Conservation (phyloP, 2,113 vertebrate genomes). For the Phrynosoma platyrhinos region DNA sequence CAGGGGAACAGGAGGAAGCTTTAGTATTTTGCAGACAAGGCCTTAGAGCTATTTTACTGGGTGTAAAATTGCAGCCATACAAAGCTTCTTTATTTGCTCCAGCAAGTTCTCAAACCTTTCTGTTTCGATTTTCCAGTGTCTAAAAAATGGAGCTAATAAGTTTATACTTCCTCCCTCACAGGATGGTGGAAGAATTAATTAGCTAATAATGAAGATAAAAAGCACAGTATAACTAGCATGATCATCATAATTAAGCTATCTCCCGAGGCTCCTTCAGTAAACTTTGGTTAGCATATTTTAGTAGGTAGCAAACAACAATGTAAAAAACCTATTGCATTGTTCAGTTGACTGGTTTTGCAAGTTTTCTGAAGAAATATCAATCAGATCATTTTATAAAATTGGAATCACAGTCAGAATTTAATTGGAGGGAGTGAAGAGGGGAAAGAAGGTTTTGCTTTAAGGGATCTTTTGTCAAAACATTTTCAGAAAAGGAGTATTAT, state of each 20-base stretch:
- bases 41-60: not conserved
- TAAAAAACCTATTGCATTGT: not conserved
- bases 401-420: not conserved
- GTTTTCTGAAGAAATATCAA: slow-evolving; percentile 9
- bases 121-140: rapidly evolving
- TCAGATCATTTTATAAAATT: not conserved
- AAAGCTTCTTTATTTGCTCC: not conserved
- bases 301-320: not conserved
- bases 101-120: slow-evolving; percentile 23
- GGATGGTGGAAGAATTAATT: not conserved
- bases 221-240: slow-evolving; percentile 34
- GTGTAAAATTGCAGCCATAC: not conserved
- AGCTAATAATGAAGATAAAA: slow-evolving; percentile 42
- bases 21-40: too few species aligned
- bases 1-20: too few species aligned
- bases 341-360: not conserved
- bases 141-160: not conserved
- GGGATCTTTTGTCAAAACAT: slow-evolving; percentile 11
- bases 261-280: slow-evolving; percentile 12
- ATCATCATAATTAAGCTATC: slow-evolving; percentile 38
- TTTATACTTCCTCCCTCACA: slow-evolving; percentile 14
- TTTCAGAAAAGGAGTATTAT: slow-evolving; percentile 29
- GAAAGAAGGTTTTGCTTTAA: slow-evolving; percentile 7
- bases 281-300: not conserved
- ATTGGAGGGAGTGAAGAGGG: not conserved